Conservation (phyloP, 2,113 vertebrate species). For the Apteryx owenii region DNA sequence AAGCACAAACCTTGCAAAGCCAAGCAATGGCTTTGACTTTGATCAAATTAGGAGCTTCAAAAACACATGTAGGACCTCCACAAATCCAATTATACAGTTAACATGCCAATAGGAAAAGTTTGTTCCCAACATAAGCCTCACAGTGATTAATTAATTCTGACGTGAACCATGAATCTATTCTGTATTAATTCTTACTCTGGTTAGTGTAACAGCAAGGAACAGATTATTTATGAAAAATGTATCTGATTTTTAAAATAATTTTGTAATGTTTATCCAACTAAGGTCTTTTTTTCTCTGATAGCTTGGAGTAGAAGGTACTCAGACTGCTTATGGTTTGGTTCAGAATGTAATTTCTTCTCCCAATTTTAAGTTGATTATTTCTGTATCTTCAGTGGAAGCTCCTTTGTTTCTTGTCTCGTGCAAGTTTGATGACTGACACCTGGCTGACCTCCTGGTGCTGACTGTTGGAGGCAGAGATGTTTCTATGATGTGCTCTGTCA, state of each 20-base stretch:
- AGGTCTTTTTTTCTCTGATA: neutral
- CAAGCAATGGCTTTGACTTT: constrained; percentile 1
- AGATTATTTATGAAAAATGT: neutral
- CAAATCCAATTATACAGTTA: constrained; percentile 13
- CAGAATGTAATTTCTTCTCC: neutral
- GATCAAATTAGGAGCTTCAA: constrained; percentile 14
- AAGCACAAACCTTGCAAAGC: neutral
- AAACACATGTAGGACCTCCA: neutral
- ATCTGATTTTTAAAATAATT: neutral
- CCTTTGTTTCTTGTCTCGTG: neutral
- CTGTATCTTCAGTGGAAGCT: neutral
- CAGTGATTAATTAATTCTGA: neutral
- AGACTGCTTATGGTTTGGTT: neutral
- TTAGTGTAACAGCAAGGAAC: neutral
- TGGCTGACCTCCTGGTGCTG: neutral
- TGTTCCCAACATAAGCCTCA: neutral
- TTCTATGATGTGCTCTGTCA: neutral
- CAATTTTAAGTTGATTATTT: neutral
- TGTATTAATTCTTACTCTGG: neutral
- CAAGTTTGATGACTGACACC: neutral
- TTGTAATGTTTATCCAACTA: neutral
- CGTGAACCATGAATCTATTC: neutral
- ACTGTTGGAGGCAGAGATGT: neutral
- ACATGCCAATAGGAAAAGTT: constrained; percentile 10
- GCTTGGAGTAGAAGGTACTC: neutral